These are phyloP conservation scores for Gambusia affinis DNA, from an alignment of 2,113 vertebrate genomes.

Conservation along the genomic window DNA sequence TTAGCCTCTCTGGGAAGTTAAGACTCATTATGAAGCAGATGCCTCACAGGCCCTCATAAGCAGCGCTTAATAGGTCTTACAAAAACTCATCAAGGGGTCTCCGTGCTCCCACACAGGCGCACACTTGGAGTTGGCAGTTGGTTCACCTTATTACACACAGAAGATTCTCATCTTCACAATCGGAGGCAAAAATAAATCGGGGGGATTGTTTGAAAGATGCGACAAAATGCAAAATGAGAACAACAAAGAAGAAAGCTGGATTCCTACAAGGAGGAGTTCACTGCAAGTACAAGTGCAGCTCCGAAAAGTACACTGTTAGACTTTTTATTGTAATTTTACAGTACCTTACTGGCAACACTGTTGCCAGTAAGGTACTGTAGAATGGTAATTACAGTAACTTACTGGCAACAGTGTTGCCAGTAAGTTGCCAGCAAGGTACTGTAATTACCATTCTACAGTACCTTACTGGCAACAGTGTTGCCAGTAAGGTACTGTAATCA, in stretches of 20 bases:
- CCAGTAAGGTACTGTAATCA: too few species aligned
- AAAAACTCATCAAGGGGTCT: conserved; percentile 54
- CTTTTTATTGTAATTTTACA: too few species aligned
- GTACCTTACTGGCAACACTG: too few species aligned
- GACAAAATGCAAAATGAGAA: neutral
- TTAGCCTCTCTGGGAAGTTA: conserved; percentile 21
- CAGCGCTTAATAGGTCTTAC: conserved; percentile 44
- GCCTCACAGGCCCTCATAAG: conserved; percentile 33
- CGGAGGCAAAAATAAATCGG: neutral
- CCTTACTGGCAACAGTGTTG: too few species aligned
- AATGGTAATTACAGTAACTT: too few species aligned
- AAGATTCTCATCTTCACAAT: neutral
- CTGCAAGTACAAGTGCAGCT: neutral
- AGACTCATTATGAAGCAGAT: conserved; percentile 57
- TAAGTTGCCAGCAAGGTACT: too few species aligned
- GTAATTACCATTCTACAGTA: too few species aligned
- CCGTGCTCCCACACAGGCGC: conserved; percentile 28
- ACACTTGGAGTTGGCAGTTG: neutral
- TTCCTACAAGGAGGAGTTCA: neutral
- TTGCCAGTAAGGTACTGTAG: too few species aligned
- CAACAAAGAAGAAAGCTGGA: neutral
- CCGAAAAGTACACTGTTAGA: too few species aligned
- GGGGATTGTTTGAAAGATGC: neutral
- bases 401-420: too few species aligned
- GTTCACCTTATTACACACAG: neutral